Conservation (phyloP, 64 coral and sea anemone species). For the Montipora efflorescens region DNA sequence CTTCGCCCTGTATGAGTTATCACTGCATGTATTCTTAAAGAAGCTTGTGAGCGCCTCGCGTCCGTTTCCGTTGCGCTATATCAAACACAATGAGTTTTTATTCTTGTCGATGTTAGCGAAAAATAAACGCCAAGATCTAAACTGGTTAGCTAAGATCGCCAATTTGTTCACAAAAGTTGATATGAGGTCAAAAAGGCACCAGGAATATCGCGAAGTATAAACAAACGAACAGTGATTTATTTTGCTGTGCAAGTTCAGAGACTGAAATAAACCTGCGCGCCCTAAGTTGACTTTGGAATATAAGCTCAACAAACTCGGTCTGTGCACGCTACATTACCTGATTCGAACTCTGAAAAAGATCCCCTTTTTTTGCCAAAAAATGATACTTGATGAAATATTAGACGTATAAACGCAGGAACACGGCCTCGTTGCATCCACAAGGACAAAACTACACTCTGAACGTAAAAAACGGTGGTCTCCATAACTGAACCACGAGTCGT, state of each 20-base stretch:
- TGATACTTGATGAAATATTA: background rate
- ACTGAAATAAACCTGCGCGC: background rate
- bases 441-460: background rate
- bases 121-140: background rate
- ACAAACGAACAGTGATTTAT: slow-evolving; percentile 27
- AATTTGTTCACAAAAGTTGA: slow-evolving; percentile 1
- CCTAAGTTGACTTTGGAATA: background rate
- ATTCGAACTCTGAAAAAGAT: background rate
- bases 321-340: background rate
- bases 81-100: slow-evolving; percentile 29
- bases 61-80: slow-evolving; percentile 11
- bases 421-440: background rate
- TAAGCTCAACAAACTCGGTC: background rate
- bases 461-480: background rate
- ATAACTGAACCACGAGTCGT: background rate
- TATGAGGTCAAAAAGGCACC: slow-evolving; percentile 50
- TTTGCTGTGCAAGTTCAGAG: slow-evolving; percentile 8
- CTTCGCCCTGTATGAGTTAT: slow-evolving; percentile 30
- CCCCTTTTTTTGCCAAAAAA: background rate
- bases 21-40: slow-evolving; percentile 8
- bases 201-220: background rate
- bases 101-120: slow-evolving; percentile 21
- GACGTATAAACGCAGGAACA: background rate
- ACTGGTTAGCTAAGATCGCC: background rate
- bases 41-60: slow-evolving; percentile 64